phyloP scores from a whole-genome alignment of 2,113 vertebrate genomes.

The Solenodon paradoxus region DNA sequence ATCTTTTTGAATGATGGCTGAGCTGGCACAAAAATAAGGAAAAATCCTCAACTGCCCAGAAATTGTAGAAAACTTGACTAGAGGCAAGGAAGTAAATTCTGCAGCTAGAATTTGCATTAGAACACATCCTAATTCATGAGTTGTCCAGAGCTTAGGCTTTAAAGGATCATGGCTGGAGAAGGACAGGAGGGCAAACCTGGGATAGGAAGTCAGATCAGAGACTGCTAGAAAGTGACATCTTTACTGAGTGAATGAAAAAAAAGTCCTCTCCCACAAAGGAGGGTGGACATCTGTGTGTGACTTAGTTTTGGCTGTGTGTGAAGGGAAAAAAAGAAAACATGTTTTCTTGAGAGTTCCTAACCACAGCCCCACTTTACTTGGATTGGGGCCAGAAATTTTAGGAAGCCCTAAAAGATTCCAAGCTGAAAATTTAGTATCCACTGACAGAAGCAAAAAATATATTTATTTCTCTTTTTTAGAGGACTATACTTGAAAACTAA shows the following conservation, averaged over 20 bases:
- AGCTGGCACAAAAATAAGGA: conserved; percentile 11
- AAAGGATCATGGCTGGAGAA: neutral
- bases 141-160: neutral
- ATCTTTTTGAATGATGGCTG: conserved; percentile 37
- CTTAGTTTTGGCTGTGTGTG: neutral
- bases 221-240: neutral
- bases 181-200: neutral
- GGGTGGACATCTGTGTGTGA: neutral
- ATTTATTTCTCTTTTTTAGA: neutral
- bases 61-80: conserved; percentile 4
- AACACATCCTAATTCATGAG: neutral
- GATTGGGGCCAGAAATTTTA: conserved; percentile 17
- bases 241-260: neutral
- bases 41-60: neutral
- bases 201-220: conserved; percentile 9
- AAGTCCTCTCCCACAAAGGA: neutral
- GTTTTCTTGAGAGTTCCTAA: neutral
- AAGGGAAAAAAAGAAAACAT: neutral
- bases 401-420: neutral
- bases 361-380: neutral
- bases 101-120: neutral
- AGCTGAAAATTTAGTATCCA: neutral
- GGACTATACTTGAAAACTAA: conserved; percentile 29
- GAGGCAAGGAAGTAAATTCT: neutral
- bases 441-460: neutral